A percentile compares a stretch with the other conserved stretches of the same genome.
phyloP scores from a whole-genome alignment of 53 echinoderm and acorn worm genomes.

The Glandiceps talaboti region DNA sequence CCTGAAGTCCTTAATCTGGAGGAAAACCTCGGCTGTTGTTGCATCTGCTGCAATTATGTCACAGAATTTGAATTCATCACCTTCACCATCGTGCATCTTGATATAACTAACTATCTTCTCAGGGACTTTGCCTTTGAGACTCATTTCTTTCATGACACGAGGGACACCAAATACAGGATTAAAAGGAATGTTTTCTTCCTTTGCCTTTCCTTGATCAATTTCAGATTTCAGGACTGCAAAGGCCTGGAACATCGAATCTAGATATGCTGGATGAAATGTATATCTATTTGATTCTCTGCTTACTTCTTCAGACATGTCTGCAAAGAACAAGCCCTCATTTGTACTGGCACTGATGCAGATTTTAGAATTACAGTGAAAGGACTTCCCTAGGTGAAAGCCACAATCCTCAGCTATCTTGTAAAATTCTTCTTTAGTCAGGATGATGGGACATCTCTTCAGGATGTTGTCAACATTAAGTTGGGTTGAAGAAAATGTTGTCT shows the following conservation, averaged over 20 bases:
- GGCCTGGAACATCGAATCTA: slow-evolving; percentile 39
- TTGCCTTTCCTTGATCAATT: neutral
- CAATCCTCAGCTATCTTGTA: neutral
- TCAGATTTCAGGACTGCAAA: slow-evolving; percentile 1
- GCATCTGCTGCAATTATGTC: slow-evolving; percentile 36
- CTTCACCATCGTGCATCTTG: neutral
- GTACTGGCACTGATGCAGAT: neutral
- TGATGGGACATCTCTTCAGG: neutral
- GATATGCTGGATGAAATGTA: slow-evolving; percentile 45
- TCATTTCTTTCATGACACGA: slow-evolving; percentile 8
- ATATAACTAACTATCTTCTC: slow-evolving; percentile 17
- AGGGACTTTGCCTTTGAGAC: slow-evolving; percentile 7
- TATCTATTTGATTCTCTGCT: slow-evolving; percentile 28
- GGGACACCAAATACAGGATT: slow-evolving; percentile 22
- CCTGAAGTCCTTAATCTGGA: slow-evolving; percentile 5
- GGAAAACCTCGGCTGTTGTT: slow-evolving; percentile 21
- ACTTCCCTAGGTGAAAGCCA: slow-evolving; percentile 39
- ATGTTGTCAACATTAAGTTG: neutral
- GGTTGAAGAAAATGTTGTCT: no score
- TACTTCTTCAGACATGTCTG: slow-evolving; percentile 23
- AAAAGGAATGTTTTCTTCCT: neutral
- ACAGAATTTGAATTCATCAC: neutral
- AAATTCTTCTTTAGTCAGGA: slow-evolving; percentile 4
- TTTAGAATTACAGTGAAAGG: slow-evolving; percentile 14
- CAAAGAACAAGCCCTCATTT: slow-evolving; percentile 18